These are phyloP conservation scores for Chiroxiphia lanceolata DNA, from an alignment of 2,797 vertebrate species.

Conservation along the genomic window DNA sequence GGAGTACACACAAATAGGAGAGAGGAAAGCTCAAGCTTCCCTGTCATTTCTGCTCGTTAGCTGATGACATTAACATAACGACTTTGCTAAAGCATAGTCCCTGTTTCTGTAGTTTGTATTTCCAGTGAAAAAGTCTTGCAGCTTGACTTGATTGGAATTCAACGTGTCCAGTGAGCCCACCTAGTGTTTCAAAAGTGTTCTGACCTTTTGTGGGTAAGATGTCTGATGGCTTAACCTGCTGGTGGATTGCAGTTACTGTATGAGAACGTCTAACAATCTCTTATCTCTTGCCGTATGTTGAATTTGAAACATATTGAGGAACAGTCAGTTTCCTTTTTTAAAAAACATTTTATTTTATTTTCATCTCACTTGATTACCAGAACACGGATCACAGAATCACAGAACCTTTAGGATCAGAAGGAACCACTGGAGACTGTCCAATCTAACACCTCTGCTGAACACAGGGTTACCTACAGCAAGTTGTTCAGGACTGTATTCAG, in stretches of 20 bases:
- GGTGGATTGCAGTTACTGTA: not conserved
- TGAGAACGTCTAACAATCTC: not conserved
- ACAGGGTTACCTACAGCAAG: not conserved
- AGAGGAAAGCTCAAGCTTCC: not conserved
- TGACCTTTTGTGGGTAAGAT: not conserved
- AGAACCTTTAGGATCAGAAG: not conserved
- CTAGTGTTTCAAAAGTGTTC: not conserved
- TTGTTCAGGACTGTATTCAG: not conserved
- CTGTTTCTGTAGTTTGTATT: not conserved
- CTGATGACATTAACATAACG: not conserved
- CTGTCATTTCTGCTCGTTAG: not conserved
- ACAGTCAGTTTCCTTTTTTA: not conserved
- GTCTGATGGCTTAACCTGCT: not conserved
- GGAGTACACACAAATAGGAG: not conserved
- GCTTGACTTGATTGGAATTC: not conserved
- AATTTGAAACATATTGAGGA: not conserved
- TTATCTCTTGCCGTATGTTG: not conserved
- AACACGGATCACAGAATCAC: not conserved
- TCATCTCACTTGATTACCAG: not conserved
- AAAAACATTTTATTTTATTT: not conserved
- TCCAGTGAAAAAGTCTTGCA: not conserved
- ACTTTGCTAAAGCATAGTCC: not conserved
- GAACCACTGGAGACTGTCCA: not conserved
- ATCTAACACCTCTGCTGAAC: not conserved
- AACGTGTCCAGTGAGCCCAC: not conserved